These are phyloP conservation scores for Apotomis betuletana DNA, from an alignment of 2,888 invertebrate species.

Conservation along the genomic window DNA sequence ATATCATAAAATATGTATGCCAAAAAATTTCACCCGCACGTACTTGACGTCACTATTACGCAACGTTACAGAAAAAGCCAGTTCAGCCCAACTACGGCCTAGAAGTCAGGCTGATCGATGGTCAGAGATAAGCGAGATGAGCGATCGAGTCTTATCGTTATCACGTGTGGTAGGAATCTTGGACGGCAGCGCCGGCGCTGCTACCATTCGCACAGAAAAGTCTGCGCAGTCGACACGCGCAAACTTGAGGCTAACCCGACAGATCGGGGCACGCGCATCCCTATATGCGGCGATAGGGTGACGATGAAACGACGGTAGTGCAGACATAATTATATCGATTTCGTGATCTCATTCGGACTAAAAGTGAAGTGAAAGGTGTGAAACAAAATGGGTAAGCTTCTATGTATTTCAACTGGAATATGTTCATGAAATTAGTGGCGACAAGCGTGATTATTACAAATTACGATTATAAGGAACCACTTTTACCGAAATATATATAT, in stretches of 20 bases:
- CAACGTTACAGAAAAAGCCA: conserved; percentile 27
- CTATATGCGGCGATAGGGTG: conserved; percentile 64
- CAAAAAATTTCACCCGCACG: too few relatives aligned
- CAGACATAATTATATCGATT: conserved; percentile 60
- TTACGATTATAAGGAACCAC: too few relatives aligned
- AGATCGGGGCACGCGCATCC: conserved; percentile 58
- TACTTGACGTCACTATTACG: conserved; percentile 43
- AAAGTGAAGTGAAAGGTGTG: conserved; percentile 70
- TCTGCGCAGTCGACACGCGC: conserved; percentile 77
- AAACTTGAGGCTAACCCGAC: conserved; percentile 67
- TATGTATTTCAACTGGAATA: not conserved
- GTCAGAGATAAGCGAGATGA: conserved; percentile 73
- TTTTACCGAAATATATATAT: too few relatives aligned
- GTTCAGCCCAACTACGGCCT: conserved; percentile 31
- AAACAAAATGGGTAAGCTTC: conserved; percentile 73
- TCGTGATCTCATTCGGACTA: conserved; percentile 73
- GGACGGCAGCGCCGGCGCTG: conserved; percentile 61
- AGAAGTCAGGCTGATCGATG: conserved; percentile 44
- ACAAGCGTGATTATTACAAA: not conserved
- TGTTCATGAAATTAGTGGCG: not conserved
- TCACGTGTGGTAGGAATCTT: conserved; percentile 77
- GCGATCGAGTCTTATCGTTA: conserved; percentile 78
- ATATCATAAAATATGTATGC: too few relatives aligned
- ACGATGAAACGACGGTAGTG: conserved; percentile 75
- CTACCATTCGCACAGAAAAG: conserved; percentile 78